Percentiles rank a stretch among this genome's conserved stretches.
These are phyloP conservation scores for Microcaecilia unicolor DNA, from an alignment of 2,797 vertebrate genomes.

Conservation along the genomic window DNA sequence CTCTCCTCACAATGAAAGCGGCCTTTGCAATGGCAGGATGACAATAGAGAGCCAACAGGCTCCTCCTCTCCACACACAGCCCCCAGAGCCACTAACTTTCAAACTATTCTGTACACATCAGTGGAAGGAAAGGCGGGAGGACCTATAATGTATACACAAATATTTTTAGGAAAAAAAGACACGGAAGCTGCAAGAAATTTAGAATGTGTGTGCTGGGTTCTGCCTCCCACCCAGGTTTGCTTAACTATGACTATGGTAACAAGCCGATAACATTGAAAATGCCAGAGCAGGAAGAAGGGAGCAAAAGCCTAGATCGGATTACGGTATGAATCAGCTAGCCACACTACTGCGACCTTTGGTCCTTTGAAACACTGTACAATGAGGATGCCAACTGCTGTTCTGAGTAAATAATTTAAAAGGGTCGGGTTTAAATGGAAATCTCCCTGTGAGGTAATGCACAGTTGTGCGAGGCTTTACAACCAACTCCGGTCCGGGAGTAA, in stretches of 20 bases:
- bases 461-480: background rate
- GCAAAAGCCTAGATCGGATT: slow-evolving; percentile 50
- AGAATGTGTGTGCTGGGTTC: too few relatives aligned
- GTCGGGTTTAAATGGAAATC: slow-evolving; percentile 30
- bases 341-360: slow-evolving; percentile 46
- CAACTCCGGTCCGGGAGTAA: too few relatives aligned
- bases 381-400: slow-evolving; percentile 41
- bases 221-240: too few relatives aligned
- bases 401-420: slow-evolving; percentile 67
- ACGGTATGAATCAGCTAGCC: slow-evolving; percentile 36
- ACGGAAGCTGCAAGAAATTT: too few relatives aligned
- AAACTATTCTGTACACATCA: background rate
- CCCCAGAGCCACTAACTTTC: slow-evolving; percentile 48
- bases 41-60: too few relatives aligned
- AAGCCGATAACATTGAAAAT: too few relatives aligned
- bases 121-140: slow-evolving; percentile 11
- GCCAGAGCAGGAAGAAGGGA: too few relatives aligned
- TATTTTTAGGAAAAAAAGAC: too few relatives aligned
- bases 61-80: too few relatives aligned
- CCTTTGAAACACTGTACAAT: slow-evolving; percentile 28
- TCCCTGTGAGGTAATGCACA: slow-evolving; percentile 8
- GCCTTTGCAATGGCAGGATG: slow-evolving; percentile 54
- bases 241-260: too few relatives aligned
- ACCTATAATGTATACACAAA: too few relatives aligned
- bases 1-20: slow-evolving; percentile 52